Evolutionary conservation across 2,797 vertebrate species (phyloP), one percentile per base, ranked within the genome.

Genomic region (Melanotaenia parkinsoni): DNA sequence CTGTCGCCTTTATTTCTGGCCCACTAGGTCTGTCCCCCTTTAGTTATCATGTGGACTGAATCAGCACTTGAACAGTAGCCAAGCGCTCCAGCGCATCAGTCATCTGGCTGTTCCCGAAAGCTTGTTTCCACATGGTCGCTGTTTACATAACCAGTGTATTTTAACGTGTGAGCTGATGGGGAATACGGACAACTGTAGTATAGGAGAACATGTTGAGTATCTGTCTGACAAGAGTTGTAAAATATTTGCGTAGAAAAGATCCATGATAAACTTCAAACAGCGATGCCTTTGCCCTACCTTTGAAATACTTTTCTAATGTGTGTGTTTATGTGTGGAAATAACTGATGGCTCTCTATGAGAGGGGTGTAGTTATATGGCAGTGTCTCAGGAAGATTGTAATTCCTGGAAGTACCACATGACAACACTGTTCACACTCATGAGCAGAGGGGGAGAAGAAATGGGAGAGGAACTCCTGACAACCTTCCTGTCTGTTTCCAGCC

Each of bases 21-120:
- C 70, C n/a, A 11, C 62, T 53, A 30, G 56, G 1, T 72, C 63
- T 58, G 24, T 70, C 20, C 70, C 67, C 33, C 58, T 70, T 77
- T 79, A 76, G 88, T 84, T 77, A 75, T 84, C 73, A 69, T 72
- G 74, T 74, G 73, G 64, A 74, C 81, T 87, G 86, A 88, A 77
- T 90, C 87, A 86, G 83, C 81, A 83, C 63, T 85, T 90, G 85
- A 88, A 81, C 70, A 51, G 74, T 5, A 32, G 84, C 81, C 85
- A 88, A 9, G 72, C n/a, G 40, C 79, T 79, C 68, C 70, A 72
- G 74, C 56, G 68, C 75, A 85, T 73, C 68, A 76, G 71, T 83
- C 79, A 76, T 81, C 74, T 70, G 69, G 76, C 73, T 83, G 74
- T 47, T 79, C 43, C 62, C 53, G 59, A 80, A 66, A 75, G 77